phyloP scores from a whole-genome alignment of 1,140 invertebrate genomes.

The Caerostris extrusa region DNA sequence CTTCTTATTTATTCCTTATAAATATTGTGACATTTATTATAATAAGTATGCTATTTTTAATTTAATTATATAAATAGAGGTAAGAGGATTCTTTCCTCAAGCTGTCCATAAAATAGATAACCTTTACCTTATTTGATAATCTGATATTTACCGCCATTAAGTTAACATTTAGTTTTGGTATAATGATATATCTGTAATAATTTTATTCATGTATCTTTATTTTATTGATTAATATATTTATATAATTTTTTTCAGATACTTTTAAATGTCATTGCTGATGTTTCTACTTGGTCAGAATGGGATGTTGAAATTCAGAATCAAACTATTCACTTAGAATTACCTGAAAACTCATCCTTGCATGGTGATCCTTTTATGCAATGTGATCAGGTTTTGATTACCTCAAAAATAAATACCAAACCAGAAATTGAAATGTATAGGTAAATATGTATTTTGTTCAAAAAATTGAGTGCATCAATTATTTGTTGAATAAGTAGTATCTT shows the following conservation, averaged over 20 bases:
- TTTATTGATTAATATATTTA: not conserved
- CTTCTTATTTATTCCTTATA: no score
- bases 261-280: conserved; percentile 78
- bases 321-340: conserved; percentile 72
- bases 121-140: no score
- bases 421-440: conserved; percentile 76
- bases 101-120: no score
- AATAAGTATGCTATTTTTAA: no score
- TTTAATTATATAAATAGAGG: no score
- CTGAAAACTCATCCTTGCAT: conserved; percentile 75
- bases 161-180: no score
- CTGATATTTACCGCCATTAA: no score
- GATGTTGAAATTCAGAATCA: conserved; percentile 66
- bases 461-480: no score
- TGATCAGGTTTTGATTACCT: conserved; percentile 73
- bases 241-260: conserved; percentile 69
- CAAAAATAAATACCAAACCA: conserved; percentile 60
- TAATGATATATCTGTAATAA: not conserved
- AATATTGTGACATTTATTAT: no score
- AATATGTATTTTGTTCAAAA: not conserved
- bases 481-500: no score
- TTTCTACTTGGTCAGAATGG: conserved; percentile 78
- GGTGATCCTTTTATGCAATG: conserved; percentile 78
- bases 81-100: no score
- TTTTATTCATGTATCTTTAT: not conserved